A percentile compares a stretch with the other conserved stretches of the same genome.
Evolutionary conservation across 2,888 invertebrate species (phyloP).

Genomic region (Yponomeuta sedellus): DNA sequence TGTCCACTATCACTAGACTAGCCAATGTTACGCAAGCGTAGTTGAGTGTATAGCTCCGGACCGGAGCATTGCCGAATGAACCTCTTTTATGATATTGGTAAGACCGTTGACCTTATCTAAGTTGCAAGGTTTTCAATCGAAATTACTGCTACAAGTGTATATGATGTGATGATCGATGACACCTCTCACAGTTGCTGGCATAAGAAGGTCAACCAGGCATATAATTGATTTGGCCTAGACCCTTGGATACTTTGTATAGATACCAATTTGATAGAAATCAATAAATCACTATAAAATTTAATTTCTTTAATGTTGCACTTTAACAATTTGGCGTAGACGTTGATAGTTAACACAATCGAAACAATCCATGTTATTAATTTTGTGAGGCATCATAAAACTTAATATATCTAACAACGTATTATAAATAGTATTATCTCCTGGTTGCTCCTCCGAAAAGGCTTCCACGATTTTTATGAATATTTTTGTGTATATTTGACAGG

Average conservation of each 20-base stretch:
- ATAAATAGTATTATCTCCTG: no score
- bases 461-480: no score
- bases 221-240: background rate
- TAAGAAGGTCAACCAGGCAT: background rate
- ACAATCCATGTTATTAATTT: no score
- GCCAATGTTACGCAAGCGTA: background rate
- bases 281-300: background rate
- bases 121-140: background rate
- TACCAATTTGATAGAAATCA: background rate
- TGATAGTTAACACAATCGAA: no score
- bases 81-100: background rate
- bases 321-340: background rate
- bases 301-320: background rate
- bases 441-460: no score
- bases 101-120: background rate
- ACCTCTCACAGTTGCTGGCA: background rate
- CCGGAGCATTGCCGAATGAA: background rate
- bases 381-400: no score
- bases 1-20: no score
- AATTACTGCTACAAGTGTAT: constrained; percentile 1
- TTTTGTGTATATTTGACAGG: no score
- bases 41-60: background rate
- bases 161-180: background rate
- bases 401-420: no score
- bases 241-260: background rate